Conservation (phyloP, 2,888 invertebrate species). For the Pyrrhia umbra region DNA sequence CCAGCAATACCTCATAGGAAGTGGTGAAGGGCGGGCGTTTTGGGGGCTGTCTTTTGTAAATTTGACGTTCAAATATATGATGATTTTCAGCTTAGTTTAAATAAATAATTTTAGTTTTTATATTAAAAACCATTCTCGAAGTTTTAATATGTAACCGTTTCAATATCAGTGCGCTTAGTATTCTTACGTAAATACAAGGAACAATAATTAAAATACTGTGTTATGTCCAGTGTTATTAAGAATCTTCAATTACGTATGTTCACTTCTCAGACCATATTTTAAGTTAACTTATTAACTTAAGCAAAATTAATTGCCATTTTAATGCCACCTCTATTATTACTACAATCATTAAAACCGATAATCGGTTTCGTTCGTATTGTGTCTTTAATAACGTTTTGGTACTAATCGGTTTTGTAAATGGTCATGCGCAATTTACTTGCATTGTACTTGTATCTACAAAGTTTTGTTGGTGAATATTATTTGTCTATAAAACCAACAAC, state of each 20-base stretch:
- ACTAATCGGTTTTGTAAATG: conserved; percentile 43
- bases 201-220: too few species aligned
- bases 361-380: conserved; percentile 32
- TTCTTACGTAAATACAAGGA: too few species aligned
- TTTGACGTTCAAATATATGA: too few species aligned
- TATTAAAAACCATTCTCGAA: too few species aligned
- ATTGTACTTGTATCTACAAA: conserved; percentile 7
- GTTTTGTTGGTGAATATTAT: conserved; percentile 36
- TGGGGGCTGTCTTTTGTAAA: too few species aligned
- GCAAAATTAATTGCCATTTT: conserved; percentile 11
- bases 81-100: too few species aligned
- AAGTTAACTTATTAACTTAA: conserved; percentile 15
- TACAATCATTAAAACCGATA: conserved; percentile 18
- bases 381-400: conserved; percentile 10
- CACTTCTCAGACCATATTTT: conserved; percentile 5
- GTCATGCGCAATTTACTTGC: conserved; percentile 4
- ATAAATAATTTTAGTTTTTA: too few species aligned
- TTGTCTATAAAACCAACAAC: conserved; percentile 6
- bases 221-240: too few species aligned
- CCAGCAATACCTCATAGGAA: too few species aligned
- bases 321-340: conserved; percentile 9
- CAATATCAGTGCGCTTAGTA: too few species aligned
- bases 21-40: too few species aligned
- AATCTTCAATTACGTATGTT: conserved; percentile 3
- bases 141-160: too few species aligned